phyloP scores from a whole-genome alignment of 2,797 vertebrate species.

The Esox lucius region DNA sequence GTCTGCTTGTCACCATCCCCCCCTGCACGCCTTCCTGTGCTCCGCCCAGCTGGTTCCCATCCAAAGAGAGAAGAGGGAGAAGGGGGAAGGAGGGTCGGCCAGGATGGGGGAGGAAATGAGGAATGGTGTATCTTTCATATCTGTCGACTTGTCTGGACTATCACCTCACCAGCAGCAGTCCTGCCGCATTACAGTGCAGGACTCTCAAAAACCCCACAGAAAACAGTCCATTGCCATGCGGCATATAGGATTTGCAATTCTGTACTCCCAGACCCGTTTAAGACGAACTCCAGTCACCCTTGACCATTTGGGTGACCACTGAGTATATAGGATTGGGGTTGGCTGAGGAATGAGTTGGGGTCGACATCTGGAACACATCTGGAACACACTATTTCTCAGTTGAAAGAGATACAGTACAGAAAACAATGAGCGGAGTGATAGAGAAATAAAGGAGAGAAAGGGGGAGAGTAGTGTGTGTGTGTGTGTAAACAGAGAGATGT shows the following conservation, averaged over 20 bases:
- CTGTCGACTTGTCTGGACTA: not conserved
- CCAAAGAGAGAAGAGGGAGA: not conserved
- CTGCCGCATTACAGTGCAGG: not conserved
- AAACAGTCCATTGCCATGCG: not conserved
- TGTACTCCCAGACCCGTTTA: conserved; percentile 42
- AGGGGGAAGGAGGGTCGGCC: no score
- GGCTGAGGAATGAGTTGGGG: conserved; percentile 23
- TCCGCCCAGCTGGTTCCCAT: conserved; percentile 60
- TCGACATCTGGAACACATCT: conserved; percentile 71
- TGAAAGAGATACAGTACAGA: conserved; percentile 34
- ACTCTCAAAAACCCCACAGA: not conserved
- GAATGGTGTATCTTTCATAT: not conserved
- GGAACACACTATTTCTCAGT: conserved; percentile 51
- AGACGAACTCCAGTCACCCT: conserved; percentile 32
- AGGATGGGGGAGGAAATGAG: not conserved
- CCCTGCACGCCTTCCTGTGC: conserved; percentile 6
- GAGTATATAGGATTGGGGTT: conserved; percentile 17
- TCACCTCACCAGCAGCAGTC: not conserved
- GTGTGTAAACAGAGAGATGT: conserved; percentile 21
- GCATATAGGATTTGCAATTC: conserved; percentile 49
- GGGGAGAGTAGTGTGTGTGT: conserved; percentile 20
- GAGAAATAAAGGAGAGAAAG: not conserved
- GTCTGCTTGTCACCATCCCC: conserved; percentile 15
- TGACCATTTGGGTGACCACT: conserved; percentile 53
- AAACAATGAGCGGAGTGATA: not conserved